These are phyloP conservation scores for Clistopyga incitator DNA, from an alignment of 2,888 invertebrate genomes.

Conservation along the genomic window DNA sequence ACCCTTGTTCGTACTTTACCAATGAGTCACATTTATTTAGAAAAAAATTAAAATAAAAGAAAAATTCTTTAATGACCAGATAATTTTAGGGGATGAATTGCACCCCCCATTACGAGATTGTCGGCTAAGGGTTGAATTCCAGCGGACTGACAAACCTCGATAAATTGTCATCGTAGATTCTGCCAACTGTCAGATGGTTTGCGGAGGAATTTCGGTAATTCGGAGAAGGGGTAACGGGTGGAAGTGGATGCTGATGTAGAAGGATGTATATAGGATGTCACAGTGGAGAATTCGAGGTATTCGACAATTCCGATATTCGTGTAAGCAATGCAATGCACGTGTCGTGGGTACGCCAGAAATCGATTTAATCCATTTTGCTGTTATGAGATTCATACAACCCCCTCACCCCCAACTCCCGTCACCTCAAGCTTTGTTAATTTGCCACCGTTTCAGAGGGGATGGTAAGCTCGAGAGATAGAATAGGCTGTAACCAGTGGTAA, in stretches of 20 bases:
- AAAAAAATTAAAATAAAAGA: too few relatives aligned
- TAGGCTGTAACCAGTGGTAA: slow-evolving; percentile 12
- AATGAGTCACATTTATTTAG: too few relatives aligned
- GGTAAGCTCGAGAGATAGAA: slow-evolving; percentile 41
- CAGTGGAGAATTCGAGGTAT: slow-evolving; percentile 54
- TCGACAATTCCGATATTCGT: slow-evolving; percentile 53
- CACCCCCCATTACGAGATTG: background rate
- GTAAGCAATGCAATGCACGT: slow-evolving; percentile 58
- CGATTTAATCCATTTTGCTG: slow-evolving; percentile 46
- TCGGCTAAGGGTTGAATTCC: background rate
- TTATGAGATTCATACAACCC: slow-evolving; percentile 31
- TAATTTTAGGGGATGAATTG: background rate
- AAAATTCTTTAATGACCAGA: background rate
- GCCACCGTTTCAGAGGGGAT: slow-evolving; percentile 44
- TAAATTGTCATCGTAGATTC: slow-evolving; percentile 12
- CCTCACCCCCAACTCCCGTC: slow-evolving; percentile 1
- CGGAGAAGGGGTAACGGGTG: background rate
- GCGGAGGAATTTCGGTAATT: slow-evolving; percentile 18
- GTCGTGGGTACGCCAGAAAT: slow-evolving; percentile 58
- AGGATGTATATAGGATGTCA: slow-evolving; percentile 15
- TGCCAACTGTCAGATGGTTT: background rate
- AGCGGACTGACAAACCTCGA: background rate
- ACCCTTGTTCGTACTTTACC: too few relatives aligned
- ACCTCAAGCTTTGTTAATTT: slow-evolving; percentile 53
- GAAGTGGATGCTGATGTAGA: slow-evolving; percentile 25